Base-by-base conservation (phyloP, 2,888 invertebrate genomes). In the Sminthurides aquaticus region DNA sequence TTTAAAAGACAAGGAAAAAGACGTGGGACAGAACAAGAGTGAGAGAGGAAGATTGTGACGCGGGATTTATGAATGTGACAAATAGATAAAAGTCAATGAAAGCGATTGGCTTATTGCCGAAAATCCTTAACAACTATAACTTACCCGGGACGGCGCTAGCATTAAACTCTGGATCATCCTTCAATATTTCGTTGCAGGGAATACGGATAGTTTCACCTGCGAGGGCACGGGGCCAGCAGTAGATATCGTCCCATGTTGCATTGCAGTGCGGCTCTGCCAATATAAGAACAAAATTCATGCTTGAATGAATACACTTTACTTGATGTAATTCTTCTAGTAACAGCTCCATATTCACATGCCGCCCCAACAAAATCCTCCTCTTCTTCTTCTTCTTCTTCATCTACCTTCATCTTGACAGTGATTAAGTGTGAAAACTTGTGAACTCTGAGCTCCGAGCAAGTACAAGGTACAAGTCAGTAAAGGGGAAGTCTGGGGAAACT, bases 141-240 rank as follows among this genome's bases (percentile, higher is more conserved):
- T 15, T 34, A 11, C 43, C 15, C 43, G 15, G 43, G 43, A 11
- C 43, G 43, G 15, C 15, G 43, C n/a, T n/a, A 18, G 66, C 64
- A 62, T 57, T 65, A 8, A 65, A 22, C 22, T 60, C 57, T 1
- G 27, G 28, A 25, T 58, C 66, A 43, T 64, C 70, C 56, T 67
- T 64, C 57, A 73, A 65, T 15, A 73, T 66, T 60, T 67, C 67
- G 0, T 93, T 93, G 78, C 95, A 95, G 70, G 83, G 82, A 77
- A 89, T 85, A 54, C 81, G 82, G 3, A 85, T 83, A 3, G 83
- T 81, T 0, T 83, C 80, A n/a, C 88, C 88, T 0, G 87, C 87
- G 61, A 82, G 82, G 0, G 90, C 88, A 0, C 90, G 86, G 0
- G 90, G 90, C 95, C 95, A 95, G 78, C 95, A 95, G 1, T 58